phyloP scores from a whole-genome alignment of 2,888 invertebrate species.

The Epistrophe eligans region DNA sequence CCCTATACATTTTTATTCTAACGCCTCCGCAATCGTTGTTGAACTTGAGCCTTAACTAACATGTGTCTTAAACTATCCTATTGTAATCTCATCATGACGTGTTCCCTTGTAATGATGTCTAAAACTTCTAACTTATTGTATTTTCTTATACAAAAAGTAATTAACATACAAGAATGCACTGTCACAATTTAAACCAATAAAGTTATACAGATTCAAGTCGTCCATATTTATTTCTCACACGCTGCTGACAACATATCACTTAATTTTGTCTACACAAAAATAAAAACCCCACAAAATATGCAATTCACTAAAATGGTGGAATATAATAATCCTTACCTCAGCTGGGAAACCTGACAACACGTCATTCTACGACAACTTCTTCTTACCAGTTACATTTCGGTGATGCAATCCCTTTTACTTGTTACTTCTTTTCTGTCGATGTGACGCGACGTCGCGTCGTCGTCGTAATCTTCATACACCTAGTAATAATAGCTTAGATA shows the following conservation, averaged over 20 bases:
- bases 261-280: slow-evolving; percentile 26
- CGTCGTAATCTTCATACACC: slow-evolving; percentile 3
- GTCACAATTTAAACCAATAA: background rate
- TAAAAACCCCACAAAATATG: slow-evolving; percentile 38
- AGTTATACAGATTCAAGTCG: slow-evolving; percentile 27
- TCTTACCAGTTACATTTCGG: slow-evolving; percentile 20
- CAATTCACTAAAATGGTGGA: background rate
- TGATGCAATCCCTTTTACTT: slow-evolving; percentile 62
- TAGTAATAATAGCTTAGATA: slow-evolving; percentile 49
- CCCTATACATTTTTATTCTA: no score
- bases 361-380: slow-evolving; percentile 28
- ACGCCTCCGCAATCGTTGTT: no score
- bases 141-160: background rate
- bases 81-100: no score
- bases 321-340: slow-evolving; percentile 48
- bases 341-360: slow-evolving; percentile 45
- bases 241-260: slow-evolving; percentile 42
- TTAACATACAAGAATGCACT: background rate
- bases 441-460: background rate
- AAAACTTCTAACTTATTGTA: no score
- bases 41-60: no score
- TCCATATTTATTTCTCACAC: slow-evolving; percentile 33
- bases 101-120: no score
- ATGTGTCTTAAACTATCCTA: no score
- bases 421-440: slow-evolving; percentile 46